Conservation (phyloP, 2,888 invertebrate species). For the Epiblema foenella region DNA sequence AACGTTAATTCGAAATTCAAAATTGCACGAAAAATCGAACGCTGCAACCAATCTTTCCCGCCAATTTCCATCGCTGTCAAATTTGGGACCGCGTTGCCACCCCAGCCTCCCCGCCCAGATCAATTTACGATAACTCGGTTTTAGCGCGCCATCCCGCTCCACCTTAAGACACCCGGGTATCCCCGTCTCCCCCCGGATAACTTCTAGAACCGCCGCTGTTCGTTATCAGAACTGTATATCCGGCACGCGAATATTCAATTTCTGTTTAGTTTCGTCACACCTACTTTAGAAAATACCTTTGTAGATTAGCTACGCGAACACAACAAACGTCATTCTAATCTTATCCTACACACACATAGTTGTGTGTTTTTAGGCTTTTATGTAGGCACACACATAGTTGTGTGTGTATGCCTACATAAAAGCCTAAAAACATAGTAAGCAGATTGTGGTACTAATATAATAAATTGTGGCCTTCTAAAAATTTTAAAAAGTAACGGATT, state of each 20-base stretch:
- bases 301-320: neutral
- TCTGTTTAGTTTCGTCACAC: slow-evolving; percentile 14
- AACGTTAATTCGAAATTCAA: slow-evolving; percentile 58
- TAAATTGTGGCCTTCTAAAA: neutral
- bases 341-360: neutral
- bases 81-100: slow-evolving; percentile 75
- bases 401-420: neutral
- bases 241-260: slow-evolving; percentile 49
- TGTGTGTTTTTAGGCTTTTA: no score
- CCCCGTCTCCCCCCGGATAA: slow-evolving; percentile 77
- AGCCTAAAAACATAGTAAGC: neutral
- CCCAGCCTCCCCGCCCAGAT: slow-evolving; percentile 72
- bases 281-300: neutral
- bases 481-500: neutral
- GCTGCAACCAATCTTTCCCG: slow-evolving; percentile 80
- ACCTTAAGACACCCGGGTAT: slow-evolving; percentile 78
- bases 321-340: neutral
- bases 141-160: slow-evolving; percentile 79
- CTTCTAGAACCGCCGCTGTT: slow-evolving; percentile 75
- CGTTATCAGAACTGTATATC: slow-evolving; percentile 62
- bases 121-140: slow-evolving; percentile 84
- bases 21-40: slow-evolving; percentile 59
- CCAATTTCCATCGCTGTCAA: slow-evolving; percentile 85
- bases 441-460: neutral
- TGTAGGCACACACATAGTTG: neutral